Percentiles rank a stretch among this genome's conserved stretches.
phyloP scores from a whole-genome alignment of 1,140 invertebrate species.

The Solenopsis invicta region DNA sequence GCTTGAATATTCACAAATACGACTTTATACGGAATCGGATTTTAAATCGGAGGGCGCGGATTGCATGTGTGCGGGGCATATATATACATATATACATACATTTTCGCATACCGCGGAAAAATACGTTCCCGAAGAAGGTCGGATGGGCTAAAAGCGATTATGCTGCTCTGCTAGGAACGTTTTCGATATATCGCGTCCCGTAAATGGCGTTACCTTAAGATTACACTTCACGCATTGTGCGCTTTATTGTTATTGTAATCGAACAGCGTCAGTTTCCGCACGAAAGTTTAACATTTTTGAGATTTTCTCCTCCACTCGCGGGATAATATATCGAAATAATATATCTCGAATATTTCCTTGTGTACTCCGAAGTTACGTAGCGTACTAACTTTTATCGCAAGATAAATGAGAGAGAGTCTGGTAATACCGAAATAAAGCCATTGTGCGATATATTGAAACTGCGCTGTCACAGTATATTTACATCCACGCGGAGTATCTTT shows the following conservation, averaged over 20 bases:
- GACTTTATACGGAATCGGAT: constrained; percentile 34
- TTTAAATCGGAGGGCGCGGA: constrained; percentile 26
- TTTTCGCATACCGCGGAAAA: constrained; percentile 12
- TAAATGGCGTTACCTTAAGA: constrained; percentile 3
- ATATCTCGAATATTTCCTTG: constrained; percentile 15
- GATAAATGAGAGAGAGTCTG: not conserved
- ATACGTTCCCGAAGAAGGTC: not conserved
- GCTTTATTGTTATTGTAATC: constrained; percentile 10
- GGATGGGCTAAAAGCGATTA: constrained; percentile 11
- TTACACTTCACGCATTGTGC: not conserved
- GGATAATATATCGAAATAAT: constrained; percentile 16
- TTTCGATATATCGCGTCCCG: not conserved
- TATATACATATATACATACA: not conserved
- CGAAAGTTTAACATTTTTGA: not conserved
- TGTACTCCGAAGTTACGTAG: not conserved
- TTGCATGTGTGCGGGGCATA: not conserved
- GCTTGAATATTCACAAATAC: constrained; percentile 50
- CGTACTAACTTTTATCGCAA: constrained; percentile 21
- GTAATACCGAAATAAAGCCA: constrained; percentile 45
- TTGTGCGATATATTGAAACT: constrained; percentile 40
- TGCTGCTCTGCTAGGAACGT: not conserved
- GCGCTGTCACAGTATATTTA: constrained; percentile 32
- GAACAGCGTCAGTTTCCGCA: not conserved
- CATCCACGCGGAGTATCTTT: constrained; percentile 33
- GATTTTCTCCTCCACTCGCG: not conserved